Conservation (phyloP, 64 coral and sea anemone species). For the Porites australiensis region DNA sequence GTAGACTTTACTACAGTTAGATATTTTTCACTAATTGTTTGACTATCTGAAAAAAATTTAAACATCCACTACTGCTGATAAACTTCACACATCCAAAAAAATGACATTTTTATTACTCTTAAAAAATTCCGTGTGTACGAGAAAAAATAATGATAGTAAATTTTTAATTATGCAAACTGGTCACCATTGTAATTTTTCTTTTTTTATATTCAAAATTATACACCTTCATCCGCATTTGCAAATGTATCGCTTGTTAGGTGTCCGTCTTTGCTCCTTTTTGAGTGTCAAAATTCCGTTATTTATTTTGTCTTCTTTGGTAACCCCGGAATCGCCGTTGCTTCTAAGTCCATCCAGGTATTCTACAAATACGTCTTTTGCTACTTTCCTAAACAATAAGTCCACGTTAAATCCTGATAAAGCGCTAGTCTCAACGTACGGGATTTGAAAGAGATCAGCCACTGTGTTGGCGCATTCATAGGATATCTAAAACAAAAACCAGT, state of each 20-base stretch:
- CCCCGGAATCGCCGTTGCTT: neutral
- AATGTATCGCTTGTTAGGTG: neutral
- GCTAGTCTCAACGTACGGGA: conserved; percentile 61
- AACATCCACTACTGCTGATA: too few species aligned
- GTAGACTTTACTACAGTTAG: too few species aligned
- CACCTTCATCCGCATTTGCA: conserved; percentile 11
- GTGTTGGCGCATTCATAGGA: conserved; percentile 39
- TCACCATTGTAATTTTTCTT: too few species aligned
- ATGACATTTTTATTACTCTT: too few species aligned
- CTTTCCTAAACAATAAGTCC: conserved; percentile 55
- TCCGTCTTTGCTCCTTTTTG: neutral
- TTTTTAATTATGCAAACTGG: too few species aligned
- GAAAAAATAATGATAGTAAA: neutral
- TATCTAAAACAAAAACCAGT: conserved; percentile 26
- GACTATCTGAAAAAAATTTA: too few species aligned
- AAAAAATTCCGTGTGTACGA: too few species aligned
- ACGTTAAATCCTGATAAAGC: conserved; percentile 66
- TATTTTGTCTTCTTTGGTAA: neutral
- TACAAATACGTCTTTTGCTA: conserved; percentile 65
- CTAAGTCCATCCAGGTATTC: conserved; percentile 8
- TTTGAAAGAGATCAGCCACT: conserved; percentile 44
- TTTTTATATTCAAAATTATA: neutral
- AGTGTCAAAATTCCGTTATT: neutral
- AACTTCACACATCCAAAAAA: too few species aligned
- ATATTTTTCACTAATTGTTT: too few species aligned